Evolutionary conservation across 1,140 invertebrate genomes (phyloP).

Genomic region (Eueides isabella): DNA sequence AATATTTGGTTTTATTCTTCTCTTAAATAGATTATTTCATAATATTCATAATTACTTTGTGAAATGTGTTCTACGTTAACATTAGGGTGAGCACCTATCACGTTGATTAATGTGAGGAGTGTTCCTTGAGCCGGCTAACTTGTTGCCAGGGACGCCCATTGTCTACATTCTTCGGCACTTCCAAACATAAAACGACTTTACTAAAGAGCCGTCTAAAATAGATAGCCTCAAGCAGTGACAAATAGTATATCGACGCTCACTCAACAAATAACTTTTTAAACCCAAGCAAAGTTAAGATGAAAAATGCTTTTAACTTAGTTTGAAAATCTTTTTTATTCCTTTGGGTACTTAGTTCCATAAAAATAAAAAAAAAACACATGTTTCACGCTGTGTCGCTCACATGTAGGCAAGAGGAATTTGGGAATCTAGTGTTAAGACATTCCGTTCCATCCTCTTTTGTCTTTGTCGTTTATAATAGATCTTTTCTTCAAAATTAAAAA

Average conservation of each 20-base stretch:
- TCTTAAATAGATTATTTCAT: background rate
- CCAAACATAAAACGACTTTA: slow-evolving; percentile 55
- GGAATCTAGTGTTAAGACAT: no score
- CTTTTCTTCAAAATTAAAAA: no score
- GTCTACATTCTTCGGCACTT: slow-evolving; percentile 57
- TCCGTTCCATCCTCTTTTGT: no score
- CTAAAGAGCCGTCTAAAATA: slow-evolving; percentile 51
- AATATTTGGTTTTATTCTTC: background rate
- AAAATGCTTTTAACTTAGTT: slow-evolving; percentile 2
- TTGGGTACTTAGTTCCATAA: background rate
- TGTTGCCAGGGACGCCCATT: slow-evolving; percentile 63
- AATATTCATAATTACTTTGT: slow-evolving; percentile 2
- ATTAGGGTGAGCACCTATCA: slow-evolving; percentile 45
- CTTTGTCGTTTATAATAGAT: no score
- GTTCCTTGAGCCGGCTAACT: slow-evolving; percentile 62
- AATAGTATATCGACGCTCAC: slow-evolving; percentile 48
- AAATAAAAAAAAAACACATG: background rate
- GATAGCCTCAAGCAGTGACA: slow-evolving; percentile 51
- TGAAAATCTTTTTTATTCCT: background rate
- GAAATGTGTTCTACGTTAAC: slow-evolving; percentile 17
- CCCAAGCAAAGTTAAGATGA: slow-evolving; percentile 27
- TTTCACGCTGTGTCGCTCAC: no score
- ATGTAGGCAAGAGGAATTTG: no score
- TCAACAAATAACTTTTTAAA: slow-evolving; percentile 48
- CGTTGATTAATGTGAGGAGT: slow-evolving; percentile 68